phyloP scores from a whole-genome alignment of 2,113 vertebrate species.

The Hippocampus mohnikei region DNA sequence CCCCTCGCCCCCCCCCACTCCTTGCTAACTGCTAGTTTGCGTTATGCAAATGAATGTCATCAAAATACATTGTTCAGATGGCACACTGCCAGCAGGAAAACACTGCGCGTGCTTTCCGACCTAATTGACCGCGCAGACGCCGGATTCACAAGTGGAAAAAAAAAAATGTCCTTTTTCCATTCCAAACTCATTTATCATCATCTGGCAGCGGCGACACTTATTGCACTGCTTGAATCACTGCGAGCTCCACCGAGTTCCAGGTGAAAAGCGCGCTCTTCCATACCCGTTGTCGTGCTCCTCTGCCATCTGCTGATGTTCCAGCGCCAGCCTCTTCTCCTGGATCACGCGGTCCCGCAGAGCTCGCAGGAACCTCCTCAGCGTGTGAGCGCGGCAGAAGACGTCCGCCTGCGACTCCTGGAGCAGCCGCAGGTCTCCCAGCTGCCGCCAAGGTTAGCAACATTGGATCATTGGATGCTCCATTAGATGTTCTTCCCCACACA shows the following conservation, averaged over 20 bases:
- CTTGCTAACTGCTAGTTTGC: neutral
- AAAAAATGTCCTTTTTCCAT: neutral
- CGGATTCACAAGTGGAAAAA: neutral
- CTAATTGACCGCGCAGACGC: neutral
- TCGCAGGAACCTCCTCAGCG: constrained; percentile 72
- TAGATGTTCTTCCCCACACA: neutral
- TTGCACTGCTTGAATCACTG: neutral
- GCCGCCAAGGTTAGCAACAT: constrained; percentile 9
- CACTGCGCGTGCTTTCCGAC: neutral
- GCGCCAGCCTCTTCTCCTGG: constrained; percentile 62
- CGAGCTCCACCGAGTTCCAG: neutral
- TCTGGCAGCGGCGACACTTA: neutral
- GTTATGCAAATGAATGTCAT: neutral
- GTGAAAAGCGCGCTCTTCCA: constrained; percentile 22
- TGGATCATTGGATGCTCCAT: neutral
- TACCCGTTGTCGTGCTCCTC: constrained; percentile 79
- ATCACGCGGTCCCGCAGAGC: constrained; percentile 70
- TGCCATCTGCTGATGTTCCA: constrained; percentile 70
- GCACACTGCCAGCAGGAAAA: neutral
- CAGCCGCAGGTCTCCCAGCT: constrained; percentile 64
- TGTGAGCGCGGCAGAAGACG: constrained; percentile 53
- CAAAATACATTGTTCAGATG: neutral
- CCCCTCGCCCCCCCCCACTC: neutral
- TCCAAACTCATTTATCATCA: neutral
- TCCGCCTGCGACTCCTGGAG: constrained; percentile 62